A percentile compares a stretch with the other conserved stretches of the same genome.
phyloP scores from a whole-genome alignment of 37 sponge, comb jelly and placozoan species.

The Chondrosia reniformis region DNA sequence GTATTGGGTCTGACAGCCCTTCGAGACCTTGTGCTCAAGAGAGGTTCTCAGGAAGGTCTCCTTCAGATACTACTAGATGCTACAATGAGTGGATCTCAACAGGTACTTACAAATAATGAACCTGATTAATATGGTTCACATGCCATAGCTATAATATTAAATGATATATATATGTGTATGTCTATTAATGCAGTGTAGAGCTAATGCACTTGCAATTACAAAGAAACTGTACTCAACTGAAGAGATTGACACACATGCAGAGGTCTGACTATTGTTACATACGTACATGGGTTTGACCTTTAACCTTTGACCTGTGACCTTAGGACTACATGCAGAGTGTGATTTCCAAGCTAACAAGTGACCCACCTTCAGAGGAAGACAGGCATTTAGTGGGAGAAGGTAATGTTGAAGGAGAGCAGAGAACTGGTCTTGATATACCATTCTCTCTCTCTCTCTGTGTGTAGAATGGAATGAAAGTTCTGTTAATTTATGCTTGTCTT shows the following conservation, averaged over 20 bases:
- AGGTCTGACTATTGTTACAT: background rate
- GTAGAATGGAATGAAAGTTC: constrained; percentile 86
- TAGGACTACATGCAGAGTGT: constrained; percentile 5
- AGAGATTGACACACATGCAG: constrained; percentile 9
- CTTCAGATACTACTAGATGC: constrained; percentile 74
- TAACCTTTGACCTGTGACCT: no score
- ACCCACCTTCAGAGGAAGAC: constrained; percentile 15
- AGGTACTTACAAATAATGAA: constrained; percentile 29
- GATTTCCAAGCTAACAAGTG: background rate
- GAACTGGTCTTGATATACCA: background rate
- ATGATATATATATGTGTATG: constrained; percentile 13
- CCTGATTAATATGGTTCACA: background rate
- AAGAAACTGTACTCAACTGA: constrained; percentile 82
- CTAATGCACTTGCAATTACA: constrained; percentile 73
- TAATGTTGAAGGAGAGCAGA: background rate
- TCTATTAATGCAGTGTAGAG: constrained; percentile 45
- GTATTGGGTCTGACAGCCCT: constrained; percentile 87
- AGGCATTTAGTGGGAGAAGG: constrained; percentile 9
- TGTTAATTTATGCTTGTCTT: constrained; percentile 70
- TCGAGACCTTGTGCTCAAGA: constrained; percentile 82
- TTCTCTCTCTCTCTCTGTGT: background rate
- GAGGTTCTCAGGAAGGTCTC: constrained; percentile 36
- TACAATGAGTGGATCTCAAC: constrained; percentile 68
- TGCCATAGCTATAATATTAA: constrained; percentile 7
- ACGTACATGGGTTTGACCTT: no score